phyloP scores from a whole-genome alignment of 1,140 invertebrate genomes.

The Neocloeon triangulifer region DNA sequence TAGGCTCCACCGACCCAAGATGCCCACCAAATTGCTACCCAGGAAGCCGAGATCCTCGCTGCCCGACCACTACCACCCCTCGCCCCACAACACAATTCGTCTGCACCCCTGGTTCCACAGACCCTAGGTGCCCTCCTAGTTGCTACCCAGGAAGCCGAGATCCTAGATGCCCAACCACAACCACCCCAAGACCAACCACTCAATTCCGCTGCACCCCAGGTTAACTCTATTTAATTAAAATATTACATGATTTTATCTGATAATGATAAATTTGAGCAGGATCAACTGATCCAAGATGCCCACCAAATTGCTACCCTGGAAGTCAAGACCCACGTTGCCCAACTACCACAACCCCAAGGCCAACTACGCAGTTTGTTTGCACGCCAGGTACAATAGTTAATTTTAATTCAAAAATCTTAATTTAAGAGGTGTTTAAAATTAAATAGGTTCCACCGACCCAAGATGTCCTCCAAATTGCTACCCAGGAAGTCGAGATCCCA shows the following conservation, averaged over 20 bases:
- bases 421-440: no score
- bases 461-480: conserved; percentile 7
- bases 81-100: no score
- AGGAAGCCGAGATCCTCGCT: conserved; percentile 16
- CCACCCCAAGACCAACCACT: background rate
- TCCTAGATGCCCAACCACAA: no score
- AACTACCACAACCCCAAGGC: conserved; percentile 3
- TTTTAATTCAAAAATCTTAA: no score
- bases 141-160: conserved; percentile 15
- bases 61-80: conserved; percentile 12
- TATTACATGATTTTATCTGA: no score
- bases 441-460: conserved; percentile 8
- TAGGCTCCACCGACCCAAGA: conserved; percentile 10
- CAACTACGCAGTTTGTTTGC: conserved; percentile 10
- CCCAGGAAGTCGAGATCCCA: conserved; percentile 11
- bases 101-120: conserved; percentile 8
- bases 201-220: conserved; percentile 1
- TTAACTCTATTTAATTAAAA: no score
- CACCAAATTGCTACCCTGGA: conserved; percentile 11
- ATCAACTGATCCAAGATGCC: conserved; percentile 16
- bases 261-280: no score
- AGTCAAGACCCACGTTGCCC: conserved; percentile 17
- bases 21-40: conserved; percentile 14
- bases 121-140: no score
- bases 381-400: no score